Base-by-base conservation (phyloP, 2,797 vertebrate species). In the Hirundo rustica region DNA sequence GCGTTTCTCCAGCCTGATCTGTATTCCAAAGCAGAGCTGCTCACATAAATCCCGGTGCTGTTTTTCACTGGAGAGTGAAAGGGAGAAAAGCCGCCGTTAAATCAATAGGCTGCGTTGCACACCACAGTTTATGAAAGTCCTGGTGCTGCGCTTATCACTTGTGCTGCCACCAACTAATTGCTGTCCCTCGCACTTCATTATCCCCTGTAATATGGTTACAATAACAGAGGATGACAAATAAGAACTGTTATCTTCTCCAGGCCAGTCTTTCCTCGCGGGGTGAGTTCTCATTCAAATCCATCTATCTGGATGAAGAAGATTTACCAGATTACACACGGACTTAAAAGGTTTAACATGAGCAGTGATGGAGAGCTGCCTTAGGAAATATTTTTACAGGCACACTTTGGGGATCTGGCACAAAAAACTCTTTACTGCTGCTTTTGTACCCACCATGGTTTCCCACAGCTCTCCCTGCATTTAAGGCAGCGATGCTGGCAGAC, bases 21-120 rank as follows among this genome's bases (percentile, higher is more conserved):
- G 96, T 98, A 97, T 97, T 95, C 93, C 93, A 88, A 75, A 57
- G 7, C 80, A n/a, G 92, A 70, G 66, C 47, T 13, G 71, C 85
- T 96, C 85, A 92, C 94, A 97, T 95, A 97, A 96, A 97, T 94
- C 96, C 94, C 73, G 25, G 84, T 29, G 93, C 57, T 96, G 94
- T 90, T 82, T 36, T 86, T 73, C 48, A 81, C 90, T 84, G 7
- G 48, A 40, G 93, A 92, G 90, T 15, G 62, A 70, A 92, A 91
- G 94, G 75, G 60, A 80, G 88, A 91, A 95, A 96, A 93, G 84
- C 66, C 18, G 75, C 73, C 1, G 10, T 71, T 75, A 86, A 95
- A 96, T 97, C 95, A 95, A 97, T 94, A 94, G 89, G 76, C 94
- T 93, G 94, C 82, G 65, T 93, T 94, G 94, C 93, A 89, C 96